Base-by-base conservation (phyloP, 2,797 vertebrate species). In the Centropyge bicolor region DNA sequence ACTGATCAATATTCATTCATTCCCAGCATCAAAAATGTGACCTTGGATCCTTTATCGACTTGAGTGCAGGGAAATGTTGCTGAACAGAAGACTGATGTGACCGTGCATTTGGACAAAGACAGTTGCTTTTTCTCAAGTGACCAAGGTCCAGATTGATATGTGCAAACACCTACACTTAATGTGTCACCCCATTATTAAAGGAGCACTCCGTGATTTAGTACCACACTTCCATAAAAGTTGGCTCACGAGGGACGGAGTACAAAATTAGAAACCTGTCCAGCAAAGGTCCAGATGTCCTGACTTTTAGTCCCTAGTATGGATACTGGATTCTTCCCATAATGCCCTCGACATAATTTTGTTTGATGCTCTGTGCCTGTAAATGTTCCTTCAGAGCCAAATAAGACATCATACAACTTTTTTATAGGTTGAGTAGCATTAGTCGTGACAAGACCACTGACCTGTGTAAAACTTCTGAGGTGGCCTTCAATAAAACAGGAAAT, bases 401-500 rank as follows among this genome's bases (percentile, higher is more conserved):
- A 45, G 27, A 45, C 5, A 35, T 61, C 24, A 5, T 6, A 14
- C 38, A 46, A 31, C 31, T 48, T 49, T 1, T 35, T 35, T 24
- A 8, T 12, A 24, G 27, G 43, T 7, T 22, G 5, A n/a, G 2
- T 4, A 16, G 54, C 3, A 19, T 8, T 11, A 17, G 4, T 48
- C 31, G n/a, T 14, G 17, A 27, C 8, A 65, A 57, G 27, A 31
- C 9, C 12, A 20, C 10, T 49, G 8, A 67, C n/a, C 38, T 16
- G 17, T 20, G 14, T 31, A 31, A 31, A 31, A 31, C 27, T 31
- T 31, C 27, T 31, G 27, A 5, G 20, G 43, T n/a, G 13, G 10
- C 38, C 60, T 70, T 65, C 51, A 59, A 52, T 60, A n/a, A 36
- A 48, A 6, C 17, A 41, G 31, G 31, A 67, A n/a, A 22, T 7